These are phyloP conservation scores for Caranx ignobilis DNA, from an alignment of 2,113 vertebrate genomes.

Conservation along the genomic window DNA sequence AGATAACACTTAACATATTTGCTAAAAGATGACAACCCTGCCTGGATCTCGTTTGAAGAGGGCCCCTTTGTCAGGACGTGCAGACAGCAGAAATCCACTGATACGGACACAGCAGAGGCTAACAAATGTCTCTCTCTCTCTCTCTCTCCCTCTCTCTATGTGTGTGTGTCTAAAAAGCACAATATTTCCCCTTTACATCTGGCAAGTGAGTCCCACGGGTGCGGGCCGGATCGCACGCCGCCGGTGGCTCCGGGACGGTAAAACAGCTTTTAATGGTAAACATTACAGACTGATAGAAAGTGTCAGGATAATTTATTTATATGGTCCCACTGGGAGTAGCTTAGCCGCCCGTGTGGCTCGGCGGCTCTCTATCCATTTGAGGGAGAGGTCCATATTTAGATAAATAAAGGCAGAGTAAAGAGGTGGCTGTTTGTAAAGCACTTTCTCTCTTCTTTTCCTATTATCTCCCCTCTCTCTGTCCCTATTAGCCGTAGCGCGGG, in stretches of 20 bases:
- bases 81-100: conserved; percentile 91
- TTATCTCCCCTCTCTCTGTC: conserved; percentile 68
- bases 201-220: conserved; percentile 63
- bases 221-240: conserved; percentile 86
- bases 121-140: conserved; percentile 82
- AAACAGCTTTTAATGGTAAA: conserved; percentile 97
- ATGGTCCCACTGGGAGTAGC: conserved; percentile 79
- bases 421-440: conserved; percentile 65
- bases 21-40: conserved; percentile 99
- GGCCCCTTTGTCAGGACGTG: conserved; percentile 91
- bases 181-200: conserved; percentile 87
- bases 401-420: conserved; percentile 73
- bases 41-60: conserved; percentile 95
- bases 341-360: conserved; percentile 56
- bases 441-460: conserved; percentile 53
- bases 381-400: conserved; percentile 63
- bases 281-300: conserved; percentile 90
- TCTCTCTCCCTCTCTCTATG: conserved; percentile 44
- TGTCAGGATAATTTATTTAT: conserved; percentile 84
- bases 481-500: conserved; percentile 72
- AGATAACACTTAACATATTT: conserved; percentile 99
- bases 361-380: conserved; percentile 66
- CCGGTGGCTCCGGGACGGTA: conserved; percentile 84
- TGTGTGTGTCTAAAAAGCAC: conserved; percentile 79
- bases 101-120: conserved; percentile 87